Evolutionary conservation across 2,113 vertebrate genomes (phyloP).

Genomic region (Nibea albiflora): DNA sequence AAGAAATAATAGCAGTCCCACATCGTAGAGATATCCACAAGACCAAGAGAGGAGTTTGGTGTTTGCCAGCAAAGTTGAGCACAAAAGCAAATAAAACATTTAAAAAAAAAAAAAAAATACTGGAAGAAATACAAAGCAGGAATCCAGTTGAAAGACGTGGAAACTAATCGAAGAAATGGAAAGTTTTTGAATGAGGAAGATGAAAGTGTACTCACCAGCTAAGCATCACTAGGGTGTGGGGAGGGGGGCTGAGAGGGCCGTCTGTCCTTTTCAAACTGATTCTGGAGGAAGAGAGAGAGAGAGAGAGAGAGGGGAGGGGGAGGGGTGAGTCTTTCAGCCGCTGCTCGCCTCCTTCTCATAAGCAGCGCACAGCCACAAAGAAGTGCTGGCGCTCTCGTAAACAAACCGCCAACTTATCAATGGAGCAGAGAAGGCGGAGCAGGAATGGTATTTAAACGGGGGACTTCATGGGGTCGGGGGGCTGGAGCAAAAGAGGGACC

Average conservation of each 20-base stretch:
- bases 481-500: conserved; percentile 3
- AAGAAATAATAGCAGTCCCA: conserved; percentile 15
- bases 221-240: conserved; percentile 80
- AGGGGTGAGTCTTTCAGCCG: conserved; percentile 67
- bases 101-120: neutral
- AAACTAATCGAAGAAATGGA: conserved; percentile 1
- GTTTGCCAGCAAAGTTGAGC: conserved; percentile 10
- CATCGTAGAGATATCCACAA: neutral
- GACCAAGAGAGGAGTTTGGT: conserved; percentile 18
- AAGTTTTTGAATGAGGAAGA: conserved; percentile 22
- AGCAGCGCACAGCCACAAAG: conserved; percentile 68
- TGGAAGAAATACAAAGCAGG: neutral
- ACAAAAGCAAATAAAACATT: neutral
- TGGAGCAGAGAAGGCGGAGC: conserved; percentile 61
- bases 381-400: conserved; percentile 75
- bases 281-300: conserved; percentile 50
- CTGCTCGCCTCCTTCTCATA: conserved; percentile 60
- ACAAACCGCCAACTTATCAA: conserved; percentile 80
- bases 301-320: conserved; percentile 48
- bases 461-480: conserved; percentile 31
- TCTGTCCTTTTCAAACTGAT: conserved; percentile 76
- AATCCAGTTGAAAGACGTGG: conserved; percentile 8
- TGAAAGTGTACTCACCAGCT: conserved; percentile 79
- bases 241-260: conserved; percentile 59
- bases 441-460: conserved; percentile 60